Evolutionary conservation across 2,797 vertebrate species (phyloP), one percentile per base, ranked within the genome.

Genomic region (Rhabdomys pumilio): DNA sequence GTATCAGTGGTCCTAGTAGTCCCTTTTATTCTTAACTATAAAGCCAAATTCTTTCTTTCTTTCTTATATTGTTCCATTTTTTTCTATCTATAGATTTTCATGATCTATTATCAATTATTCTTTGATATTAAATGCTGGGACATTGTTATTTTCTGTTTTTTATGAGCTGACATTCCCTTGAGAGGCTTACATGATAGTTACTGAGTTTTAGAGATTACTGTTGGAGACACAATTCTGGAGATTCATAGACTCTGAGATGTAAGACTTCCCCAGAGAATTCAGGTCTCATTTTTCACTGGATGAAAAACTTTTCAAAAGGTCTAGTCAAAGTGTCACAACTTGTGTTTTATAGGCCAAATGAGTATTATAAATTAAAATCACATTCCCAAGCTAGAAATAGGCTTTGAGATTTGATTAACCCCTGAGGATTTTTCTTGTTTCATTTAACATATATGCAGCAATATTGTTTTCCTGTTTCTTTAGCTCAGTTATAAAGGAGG

Each of bases 281-380:
- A 59, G 17, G 34, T 67, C 65, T 89, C 61, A 6, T 26, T 87
- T 90, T 89, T 65, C 55, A 91, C 20, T n/a, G 31, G 8, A 57
- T 41, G 53, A 29, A 1, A 92, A 0, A 26, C 57, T 65, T 95
- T 93, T 15, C 57, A 83, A 47, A 73, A 22, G 41, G 24, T 61
- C 75, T 83, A n/a, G 83, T 91, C 15, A 82, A 73, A 95, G 53
- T 86, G 26, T 89, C 72, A 63, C 0, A 92, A 61, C 82, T 92
- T 92, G 57, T 96, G 14, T 86, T 96, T 97, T 93, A 76, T 77
- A 67, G 75, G 94, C 31, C 53, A 92, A 92, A 80, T 24, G 41
- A 89, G 63, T 75, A 83, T 86, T 83, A 34, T 87, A 90, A 90
- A 69, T 91, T 94, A 65, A 79, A 85, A 67, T 81, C 72, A 22